phyloP scores from a whole-genome alignment of 2,113 vertebrate genomes.

The Pica pica region DNA sequence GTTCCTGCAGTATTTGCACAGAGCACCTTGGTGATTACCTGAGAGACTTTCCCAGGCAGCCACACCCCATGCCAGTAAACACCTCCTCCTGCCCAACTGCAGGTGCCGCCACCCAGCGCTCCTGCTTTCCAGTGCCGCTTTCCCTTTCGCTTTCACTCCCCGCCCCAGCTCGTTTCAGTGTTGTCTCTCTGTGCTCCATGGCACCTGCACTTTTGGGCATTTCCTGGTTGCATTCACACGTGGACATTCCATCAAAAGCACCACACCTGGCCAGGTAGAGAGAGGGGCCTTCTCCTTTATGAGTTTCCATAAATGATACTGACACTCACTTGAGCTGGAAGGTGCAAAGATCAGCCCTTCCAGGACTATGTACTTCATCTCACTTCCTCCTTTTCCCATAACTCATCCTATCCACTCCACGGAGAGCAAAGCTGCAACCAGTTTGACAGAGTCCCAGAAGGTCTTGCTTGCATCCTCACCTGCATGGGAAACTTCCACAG shows the following conservation, averaged over 20 bases:
- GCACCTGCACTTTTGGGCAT: accelerated
- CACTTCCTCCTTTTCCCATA: background rate
- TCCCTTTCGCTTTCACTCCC: background rate
- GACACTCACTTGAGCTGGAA: accelerated
- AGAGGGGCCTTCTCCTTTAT: background rate
- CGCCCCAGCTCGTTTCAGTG: background rate
- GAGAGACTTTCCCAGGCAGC: background rate
- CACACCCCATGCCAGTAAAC: background rate
- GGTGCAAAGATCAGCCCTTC: background rate
- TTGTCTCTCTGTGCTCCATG: too few relatives aligned
- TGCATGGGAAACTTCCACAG: background rate
- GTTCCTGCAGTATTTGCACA: background rate
- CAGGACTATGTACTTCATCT: too few relatives aligned
- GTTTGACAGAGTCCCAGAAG: background rate
- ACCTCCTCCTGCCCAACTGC: background rate
- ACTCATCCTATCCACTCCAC: background rate
- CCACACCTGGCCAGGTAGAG: background rate
- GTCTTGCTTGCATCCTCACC: background rate
- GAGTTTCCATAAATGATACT: background rate
- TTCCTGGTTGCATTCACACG: accelerated
- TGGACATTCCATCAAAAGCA: accelerated
- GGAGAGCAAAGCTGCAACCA: accelerated
- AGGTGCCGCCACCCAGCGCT: background rate
- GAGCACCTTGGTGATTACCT: background rate
- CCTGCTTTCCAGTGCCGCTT: background rate